These are phyloP conservation scores for Caretta caretta DNA, from an alignment of 2,113 vertebrate genomes.

Conservation along the genomic window DNA sequence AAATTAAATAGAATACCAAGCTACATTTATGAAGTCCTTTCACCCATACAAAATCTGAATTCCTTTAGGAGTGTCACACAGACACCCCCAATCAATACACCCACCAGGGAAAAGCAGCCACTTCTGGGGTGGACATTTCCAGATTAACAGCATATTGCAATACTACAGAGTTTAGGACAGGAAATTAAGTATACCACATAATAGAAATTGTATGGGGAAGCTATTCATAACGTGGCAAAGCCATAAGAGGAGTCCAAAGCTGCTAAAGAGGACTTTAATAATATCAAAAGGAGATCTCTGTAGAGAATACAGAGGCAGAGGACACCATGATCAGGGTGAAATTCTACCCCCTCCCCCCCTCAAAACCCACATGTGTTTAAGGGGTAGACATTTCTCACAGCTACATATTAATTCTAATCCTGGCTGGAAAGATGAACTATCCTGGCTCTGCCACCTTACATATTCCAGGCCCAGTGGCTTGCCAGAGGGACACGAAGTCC, in stretches of 20 bases:
- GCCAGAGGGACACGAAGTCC: rapidly evolving
- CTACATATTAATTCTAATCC: neutral
- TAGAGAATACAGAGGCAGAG: neutral
- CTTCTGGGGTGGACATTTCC: neutral
- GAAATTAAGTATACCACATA: neutral
- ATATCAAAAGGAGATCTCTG: neutral
- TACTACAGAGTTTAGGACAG: neutral
- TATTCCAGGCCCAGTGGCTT: neutral
- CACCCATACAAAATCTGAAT: neutral
- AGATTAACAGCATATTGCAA: neutral
- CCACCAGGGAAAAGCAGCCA: neutral
- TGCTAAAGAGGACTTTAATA: neutral
- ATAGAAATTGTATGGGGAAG: rapidly evolving
- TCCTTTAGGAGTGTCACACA: neutral
- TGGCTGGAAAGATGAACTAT: rapidly evolving
- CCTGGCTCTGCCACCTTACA: rapidly evolving
- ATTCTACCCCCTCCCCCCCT: neutral
- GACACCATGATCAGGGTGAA: neutral
- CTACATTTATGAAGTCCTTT: neutral
- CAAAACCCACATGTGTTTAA: rapidly evolving
- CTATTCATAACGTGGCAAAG: neutral
- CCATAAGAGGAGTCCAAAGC: neutral
- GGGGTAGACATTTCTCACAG: neutral
- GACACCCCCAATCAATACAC: neutral
- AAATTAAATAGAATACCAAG: no score